These are phyloP conservation scores for Apomyelois bistriatella DNA, from an alignment of 2,888 invertebrate species.

Conservation along the genomic window DNA sequence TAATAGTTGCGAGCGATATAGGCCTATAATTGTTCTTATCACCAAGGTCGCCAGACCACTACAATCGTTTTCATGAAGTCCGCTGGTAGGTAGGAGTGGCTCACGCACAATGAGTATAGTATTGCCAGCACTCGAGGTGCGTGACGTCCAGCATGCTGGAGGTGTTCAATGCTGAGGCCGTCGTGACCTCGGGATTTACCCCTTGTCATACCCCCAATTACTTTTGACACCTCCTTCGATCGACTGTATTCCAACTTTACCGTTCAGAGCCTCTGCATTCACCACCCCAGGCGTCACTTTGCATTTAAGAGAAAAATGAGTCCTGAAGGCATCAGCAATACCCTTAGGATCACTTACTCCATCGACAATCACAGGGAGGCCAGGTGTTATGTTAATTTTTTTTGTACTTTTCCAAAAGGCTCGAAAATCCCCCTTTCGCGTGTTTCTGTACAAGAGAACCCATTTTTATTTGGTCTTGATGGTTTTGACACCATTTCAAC, in stretches of 20 bases:
- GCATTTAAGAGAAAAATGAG: background rate
- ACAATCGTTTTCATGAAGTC: slow-evolving; percentile 15
- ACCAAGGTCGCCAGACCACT: slow-evolving; percentile 2
- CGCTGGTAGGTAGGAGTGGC: slow-evolving; percentile 12
- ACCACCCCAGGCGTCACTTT: slow-evolving; percentile 4
- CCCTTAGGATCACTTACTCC: too few relatives aligned
- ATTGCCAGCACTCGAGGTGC: slow-evolving; percentile 15
- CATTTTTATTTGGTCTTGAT: background rate
- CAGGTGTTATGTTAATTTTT: background rate
- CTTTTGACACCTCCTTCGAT: background rate
- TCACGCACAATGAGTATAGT: slow-evolving; percentile 17
- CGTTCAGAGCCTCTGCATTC: background rate
- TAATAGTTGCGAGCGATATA: background rate
- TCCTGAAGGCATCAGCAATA: background rate
- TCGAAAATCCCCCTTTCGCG: background rate
- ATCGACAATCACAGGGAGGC: background rate
- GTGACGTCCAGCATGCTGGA: slow-evolving; percentile 18
- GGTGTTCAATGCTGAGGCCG: slow-evolving; percentile 21
- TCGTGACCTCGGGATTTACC: slow-evolving; percentile 17
- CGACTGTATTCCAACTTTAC: background rate
- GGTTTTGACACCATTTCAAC: slow-evolving; percentile 14
- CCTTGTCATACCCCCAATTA: slow-evolving; percentile 12
- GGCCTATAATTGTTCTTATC: background rate
- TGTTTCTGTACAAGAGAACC: background rate
- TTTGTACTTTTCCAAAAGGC: background rate